Evolutionary conservation across 2,888 invertebrate species (phyloP).

Genomic region (Platycnemis pennipes): DNA sequence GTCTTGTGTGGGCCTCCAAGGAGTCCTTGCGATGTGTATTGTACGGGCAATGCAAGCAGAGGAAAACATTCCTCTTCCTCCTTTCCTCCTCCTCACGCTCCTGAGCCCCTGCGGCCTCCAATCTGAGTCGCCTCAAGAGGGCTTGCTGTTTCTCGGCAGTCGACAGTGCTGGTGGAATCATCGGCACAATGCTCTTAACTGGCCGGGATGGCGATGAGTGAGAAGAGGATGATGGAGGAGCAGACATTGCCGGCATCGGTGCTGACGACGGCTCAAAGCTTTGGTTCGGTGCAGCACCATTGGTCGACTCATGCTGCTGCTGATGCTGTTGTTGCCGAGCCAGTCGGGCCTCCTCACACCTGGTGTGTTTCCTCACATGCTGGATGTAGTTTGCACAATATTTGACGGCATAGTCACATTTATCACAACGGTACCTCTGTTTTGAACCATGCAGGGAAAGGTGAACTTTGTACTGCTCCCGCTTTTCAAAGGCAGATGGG

Average conservation of each 20-base stretch:
- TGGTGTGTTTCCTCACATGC: conserved; percentile 90
- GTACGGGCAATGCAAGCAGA: conserved; percentile 91
- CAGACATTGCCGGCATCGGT: conserved; percentile 78
- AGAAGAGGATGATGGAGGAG: conserved; percentile 76
- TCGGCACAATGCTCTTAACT: conserved; percentile 78
- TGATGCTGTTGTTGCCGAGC: conserved; percentile 79
- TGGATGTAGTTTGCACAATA: conserved; percentile 92
- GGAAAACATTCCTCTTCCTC: conserved; percentile 77
- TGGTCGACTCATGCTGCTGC: conserved; percentile 75
- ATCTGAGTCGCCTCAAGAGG: conserved; percentile 81
- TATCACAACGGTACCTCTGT: conserved; percentile 90
- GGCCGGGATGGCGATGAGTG: conserved; percentile 68
- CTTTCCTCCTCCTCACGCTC: conserved; percentile 80
- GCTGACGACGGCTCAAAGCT: conserved; percentile 76
- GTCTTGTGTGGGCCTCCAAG: conserved; percentile 87
- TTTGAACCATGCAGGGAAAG: conserved; percentile 90
- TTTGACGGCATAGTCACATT: conserved; percentile 93
- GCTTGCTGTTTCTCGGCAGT: conserved; percentile 84
- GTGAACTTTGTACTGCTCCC: conserved; percentile 91
- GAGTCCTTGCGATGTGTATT: conserved; percentile 87
- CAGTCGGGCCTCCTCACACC: conserved; percentile 85
- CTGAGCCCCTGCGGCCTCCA: conserved; percentile 79
- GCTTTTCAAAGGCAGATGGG: conserved; percentile 92
- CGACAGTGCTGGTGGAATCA: conserved; percentile 77
- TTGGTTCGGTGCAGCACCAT: conserved; percentile 69